Conservation (phyloP, 2,888 invertebrate genomes). For the Chrysina gloriosa region DNA sequence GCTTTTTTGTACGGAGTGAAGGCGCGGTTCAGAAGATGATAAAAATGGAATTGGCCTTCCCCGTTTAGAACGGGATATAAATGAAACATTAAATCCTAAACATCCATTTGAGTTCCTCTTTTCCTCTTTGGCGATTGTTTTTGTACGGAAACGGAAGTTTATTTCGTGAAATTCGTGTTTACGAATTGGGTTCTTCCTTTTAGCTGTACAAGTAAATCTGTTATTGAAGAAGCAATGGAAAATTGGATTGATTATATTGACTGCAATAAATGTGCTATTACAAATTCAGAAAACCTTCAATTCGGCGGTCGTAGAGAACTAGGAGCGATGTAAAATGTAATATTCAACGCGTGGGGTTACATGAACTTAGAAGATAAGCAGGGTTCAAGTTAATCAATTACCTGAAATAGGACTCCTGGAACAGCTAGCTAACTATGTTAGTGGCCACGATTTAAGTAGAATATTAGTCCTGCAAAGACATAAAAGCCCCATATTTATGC, state of each 20-base stretch:
- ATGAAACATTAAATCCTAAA: constrained; percentile 37
- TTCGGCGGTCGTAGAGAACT: too few species aligned
- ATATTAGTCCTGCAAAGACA: too few species aligned
- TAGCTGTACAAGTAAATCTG: background rate
- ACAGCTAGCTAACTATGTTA: too few species aligned
- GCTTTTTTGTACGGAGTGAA: background rate
- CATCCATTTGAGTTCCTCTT: constrained; percentile 16
- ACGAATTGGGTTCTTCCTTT: constrained; percentile 4
- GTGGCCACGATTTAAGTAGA: too few species aligned
- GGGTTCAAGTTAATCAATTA: too few species aligned
- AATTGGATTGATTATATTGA: background rate
- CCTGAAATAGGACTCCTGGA: too few species aligned
- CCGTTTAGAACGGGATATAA: constrained; percentile 28
- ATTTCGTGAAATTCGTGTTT: constrained; percentile 10
- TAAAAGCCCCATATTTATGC: too few species aligned
- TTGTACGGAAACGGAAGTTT: background rate
- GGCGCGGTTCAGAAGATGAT: constrained; percentile 13
- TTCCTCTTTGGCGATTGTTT: constrained; percentile 10
- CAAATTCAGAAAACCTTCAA: too few species aligned
- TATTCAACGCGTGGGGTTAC: too few species aligned
- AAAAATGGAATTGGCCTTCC: constrained; percentile 28
- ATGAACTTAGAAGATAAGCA: too few species aligned
- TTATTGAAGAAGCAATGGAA: background rate
- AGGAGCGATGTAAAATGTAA: too few species aligned
- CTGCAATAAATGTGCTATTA: too few species aligned